phyloP scores from a whole-genome alignment of 2,113 vertebrate genomes.

The Callaeas wilsoni region DNA sequence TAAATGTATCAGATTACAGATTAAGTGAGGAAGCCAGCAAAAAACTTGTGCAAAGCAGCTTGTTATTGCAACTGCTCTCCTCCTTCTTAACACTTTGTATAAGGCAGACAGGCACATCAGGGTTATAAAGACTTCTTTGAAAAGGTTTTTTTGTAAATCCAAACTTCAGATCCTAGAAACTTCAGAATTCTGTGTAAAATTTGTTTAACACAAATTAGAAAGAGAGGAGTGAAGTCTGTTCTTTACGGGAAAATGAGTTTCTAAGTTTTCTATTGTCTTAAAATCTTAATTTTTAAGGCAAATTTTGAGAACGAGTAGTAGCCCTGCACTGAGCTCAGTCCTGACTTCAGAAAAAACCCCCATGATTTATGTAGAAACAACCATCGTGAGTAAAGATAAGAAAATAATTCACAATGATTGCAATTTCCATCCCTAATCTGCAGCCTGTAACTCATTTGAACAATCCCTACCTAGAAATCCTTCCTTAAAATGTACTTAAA shows the following conservation, averaged over 20 bases:
- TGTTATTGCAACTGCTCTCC: background rate
- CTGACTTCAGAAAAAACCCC: background rate
- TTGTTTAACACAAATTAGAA: background rate
- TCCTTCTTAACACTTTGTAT: background rate
- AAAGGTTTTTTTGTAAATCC: background rate
- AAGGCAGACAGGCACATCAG: background rate
- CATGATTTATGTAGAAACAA: background rate
- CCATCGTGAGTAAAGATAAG: background rate
- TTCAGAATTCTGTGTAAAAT: background rate
- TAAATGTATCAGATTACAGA: constrained; percentile 1
- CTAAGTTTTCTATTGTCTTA: background rate
- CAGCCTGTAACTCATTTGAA: background rate
- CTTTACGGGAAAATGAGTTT: background rate
- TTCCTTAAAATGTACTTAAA: background rate
- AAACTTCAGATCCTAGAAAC: background rate
- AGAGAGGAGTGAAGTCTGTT: background rate
- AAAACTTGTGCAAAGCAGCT: background rate
- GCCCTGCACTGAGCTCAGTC: background rate
- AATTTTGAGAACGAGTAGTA: background rate
- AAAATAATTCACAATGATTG: background rate
- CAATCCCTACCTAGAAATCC: background rate
- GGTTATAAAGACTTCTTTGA: background rate
- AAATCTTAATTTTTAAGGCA: background rate
- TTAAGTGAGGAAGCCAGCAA: background rate
- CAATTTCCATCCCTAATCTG: background rate